Conservation (phyloP, 2,888 invertebrate species). For the Pogonocherus hispidulus region DNA sequence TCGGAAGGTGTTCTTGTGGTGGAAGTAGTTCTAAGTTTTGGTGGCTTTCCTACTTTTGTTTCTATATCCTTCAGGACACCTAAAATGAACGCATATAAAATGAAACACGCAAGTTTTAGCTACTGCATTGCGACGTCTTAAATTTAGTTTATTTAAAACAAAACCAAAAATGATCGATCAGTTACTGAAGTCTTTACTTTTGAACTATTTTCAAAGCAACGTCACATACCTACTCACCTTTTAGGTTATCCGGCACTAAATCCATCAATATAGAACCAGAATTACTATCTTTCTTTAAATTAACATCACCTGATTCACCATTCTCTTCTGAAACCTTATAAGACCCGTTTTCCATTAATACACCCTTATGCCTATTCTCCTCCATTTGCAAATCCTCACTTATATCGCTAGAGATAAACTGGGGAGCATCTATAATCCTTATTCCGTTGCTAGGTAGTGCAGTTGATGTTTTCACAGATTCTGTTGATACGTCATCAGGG, state of each 20-base stretch:
- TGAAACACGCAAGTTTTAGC: constrained; percentile 1
- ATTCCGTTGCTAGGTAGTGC: constrained; percentile 47
- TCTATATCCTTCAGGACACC: constrained; percentile 58
- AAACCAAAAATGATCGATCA: not conserved
- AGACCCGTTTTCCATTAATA: constrained; percentile 28
- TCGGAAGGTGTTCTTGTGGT: constrained; percentile 25
- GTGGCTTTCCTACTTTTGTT: constrained; percentile 40
- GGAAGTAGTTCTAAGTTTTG: not conserved
- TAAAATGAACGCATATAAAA: too few species aligned
- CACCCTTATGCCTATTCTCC: constrained; percentile 46
- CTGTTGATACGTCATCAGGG: constrained; percentile 51
- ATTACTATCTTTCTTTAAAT: not conserved
- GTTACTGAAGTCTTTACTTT: too few species aligned
- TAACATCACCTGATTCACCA: not conserved
- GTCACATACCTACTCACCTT: constrained; percentile 32
- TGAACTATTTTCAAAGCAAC: too few species aligned
- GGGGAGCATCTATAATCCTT: constrained; percentile 53
- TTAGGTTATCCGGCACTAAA: constrained; percentile 56
- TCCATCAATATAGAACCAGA: constrained; percentile 24
- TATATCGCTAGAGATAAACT: constrained; percentile 40
- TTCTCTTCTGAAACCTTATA: constrained; percentile 24
- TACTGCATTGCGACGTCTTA: too few species aligned
- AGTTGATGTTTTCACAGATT: constrained; percentile 21
- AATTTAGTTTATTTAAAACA: not conserved
- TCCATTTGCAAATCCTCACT: constrained; percentile 50